Evolutionary conservation across 2,797 vertebrate genomes (phyloP).

Genomic region (Neostethus bicornis): DNA sequence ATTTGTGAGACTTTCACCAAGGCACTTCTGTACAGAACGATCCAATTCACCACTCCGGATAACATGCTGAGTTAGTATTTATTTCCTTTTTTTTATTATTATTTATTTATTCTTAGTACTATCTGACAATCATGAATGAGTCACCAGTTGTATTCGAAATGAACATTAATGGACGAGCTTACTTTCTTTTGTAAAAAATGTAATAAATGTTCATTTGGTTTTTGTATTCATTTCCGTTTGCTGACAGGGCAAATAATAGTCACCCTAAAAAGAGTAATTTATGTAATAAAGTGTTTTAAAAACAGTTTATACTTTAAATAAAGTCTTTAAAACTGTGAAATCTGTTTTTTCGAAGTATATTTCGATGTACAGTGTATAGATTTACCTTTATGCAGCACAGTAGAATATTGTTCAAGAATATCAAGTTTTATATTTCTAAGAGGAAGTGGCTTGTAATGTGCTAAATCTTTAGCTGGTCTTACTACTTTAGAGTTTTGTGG

Average conservation of each 20-base stretch:
- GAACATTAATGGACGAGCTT: conserved; percentile 90
- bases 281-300: conserved; percentile 99
- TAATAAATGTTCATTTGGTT: conserved; percentile 97
- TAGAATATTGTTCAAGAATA: conserved; percentile 89
- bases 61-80: conserved; percentile 80
- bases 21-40: conserved; percentile 97
- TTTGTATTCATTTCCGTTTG: conserved; percentile 99
- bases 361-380: conserved; percentile 90
- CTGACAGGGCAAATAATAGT: conserved; percentile 97
- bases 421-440: conserved; percentile 90
- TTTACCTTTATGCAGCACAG: conserved; percentile 88
- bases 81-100: conserved; percentile 70
- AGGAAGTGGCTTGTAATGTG: conserved; percentile 89
- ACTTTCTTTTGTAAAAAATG: conserved; percentile 98
- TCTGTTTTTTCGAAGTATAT: conserved; percentile 89
- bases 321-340: conserved; percentile 99
- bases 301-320: conserved; percentile 99
- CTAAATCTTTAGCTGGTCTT: conserved; percentile 87
- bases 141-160: conserved; percentile 92
- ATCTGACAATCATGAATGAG: conserved; percentile 99
- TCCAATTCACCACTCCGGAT: conserved; percentile 69
- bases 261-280: conserved; percentile 98
- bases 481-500: conserved; percentile 86
- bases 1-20: conserved; percentile 96
- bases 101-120: conserved; percentile 89